phyloP scores from a whole-genome alignment of 2,888 invertebrate genomes.

The Petrophora chlorosata region DNA sequence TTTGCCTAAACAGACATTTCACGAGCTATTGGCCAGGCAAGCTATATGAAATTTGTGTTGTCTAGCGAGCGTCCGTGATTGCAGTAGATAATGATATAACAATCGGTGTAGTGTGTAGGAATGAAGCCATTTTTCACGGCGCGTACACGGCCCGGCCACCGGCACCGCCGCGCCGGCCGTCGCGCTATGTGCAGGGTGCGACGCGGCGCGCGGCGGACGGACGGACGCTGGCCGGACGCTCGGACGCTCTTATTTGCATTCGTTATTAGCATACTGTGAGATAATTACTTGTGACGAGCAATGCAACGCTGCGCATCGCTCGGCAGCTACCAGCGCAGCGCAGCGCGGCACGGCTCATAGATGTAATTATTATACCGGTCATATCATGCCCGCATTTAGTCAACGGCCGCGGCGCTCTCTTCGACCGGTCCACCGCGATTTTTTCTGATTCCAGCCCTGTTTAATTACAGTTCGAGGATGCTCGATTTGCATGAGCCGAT shows the following conservation, averaged over 20 bases:
- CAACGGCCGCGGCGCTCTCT: slow-evolving; percentile 35
- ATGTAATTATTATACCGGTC: slow-evolving; percentile 60
- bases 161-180: slow-evolving; percentile 19
- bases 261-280: slow-evolving; percentile 71
- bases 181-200: slow-evolving; percentile 35
- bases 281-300: slow-evolving; percentile 76
- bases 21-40: slow-evolving; percentile 50
- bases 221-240: slow-evolving; percentile 41
- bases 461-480: slow-evolving; percentile 43
- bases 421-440: slow-evolving; percentile 30
- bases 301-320: slow-evolving; percentile 51
- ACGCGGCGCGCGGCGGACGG: slow-evolving; percentile 37
- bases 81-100: slow-evolving; percentile 25
- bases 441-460: slow-evolving; percentile 32
- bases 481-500: slow-evolving; percentile 45
- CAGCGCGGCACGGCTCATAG: too few species aligned
- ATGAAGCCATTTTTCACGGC: slow-evolving; percentile 72
- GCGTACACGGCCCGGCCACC: slow-evolving; percentile 29
- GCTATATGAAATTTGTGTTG: slow-evolving; percentile 29
- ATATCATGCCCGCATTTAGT: slow-evolving; percentile 43
- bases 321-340: slow-evolving; percentile 50
- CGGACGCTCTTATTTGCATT: slow-evolving; percentile 70
- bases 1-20: slow-evolving; percentile 42
- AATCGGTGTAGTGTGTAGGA: slow-evolving; percentile 41
- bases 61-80: slow-evolving; percentile 28